These are phyloP conservation scores for Temnopleurus reevesii DNA, from an alignment of 53 echinoderm and acorn worm species.

Conservation along the genomic window DNA sequence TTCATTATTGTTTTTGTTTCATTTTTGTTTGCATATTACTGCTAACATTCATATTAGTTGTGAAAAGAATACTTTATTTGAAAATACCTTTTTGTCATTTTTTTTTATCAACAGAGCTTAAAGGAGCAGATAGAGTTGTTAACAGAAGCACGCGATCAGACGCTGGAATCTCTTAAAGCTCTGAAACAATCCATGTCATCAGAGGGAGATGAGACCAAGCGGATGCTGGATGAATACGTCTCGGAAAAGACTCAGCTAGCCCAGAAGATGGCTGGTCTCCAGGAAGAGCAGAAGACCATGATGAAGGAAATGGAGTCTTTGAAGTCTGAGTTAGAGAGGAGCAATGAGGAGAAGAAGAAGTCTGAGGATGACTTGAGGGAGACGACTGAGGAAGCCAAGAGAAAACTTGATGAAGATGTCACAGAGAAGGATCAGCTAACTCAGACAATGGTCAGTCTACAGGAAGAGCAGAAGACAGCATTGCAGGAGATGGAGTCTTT, in stretches of 20 bases:
- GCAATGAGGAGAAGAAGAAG: slow-evolving; percentile 55
- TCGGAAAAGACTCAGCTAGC: slow-evolving; percentile 60
- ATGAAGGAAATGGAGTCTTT: slow-evolving; percentile 60
- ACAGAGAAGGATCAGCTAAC: slow-evolving; percentile 61
- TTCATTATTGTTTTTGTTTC: no score
- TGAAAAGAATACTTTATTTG: neutral
- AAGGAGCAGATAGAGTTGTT: slow-evolving; percentile 78
- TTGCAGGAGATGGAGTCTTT: slow-evolving; percentile 61
- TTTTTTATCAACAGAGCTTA: slow-evolving; percentile 65
- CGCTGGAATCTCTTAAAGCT: slow-evolving; percentile 75
- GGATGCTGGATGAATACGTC: slow-evolving; percentile 40
- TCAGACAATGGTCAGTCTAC: slow-evolving; percentile 29
- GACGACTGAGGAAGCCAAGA: slow-evolving; percentile 48
- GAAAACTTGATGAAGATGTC: slow-evolving; percentile 39
- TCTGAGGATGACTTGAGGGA: slow-evolving; percentile 35
- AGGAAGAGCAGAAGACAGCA: slow-evolving; percentile 47
- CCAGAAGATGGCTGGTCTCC: slow-evolving; percentile 34
- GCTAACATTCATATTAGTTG: no score
- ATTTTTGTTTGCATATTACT: no score
- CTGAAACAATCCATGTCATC: slow-evolving; percentile 70
- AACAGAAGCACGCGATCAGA: slow-evolving; percentile 87
- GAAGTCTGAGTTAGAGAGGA: slow-evolving; percentile 48
- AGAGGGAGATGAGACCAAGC: slow-evolving; percentile 62
- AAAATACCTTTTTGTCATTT: neutral
- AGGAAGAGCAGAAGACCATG: slow-evolving; percentile 47